Percentiles rank a stretch among this genome's conserved stretches.
phyloP scores from a whole-genome alignment of 1,140 invertebrate species.

The Drosophila teissieri region DNA sequence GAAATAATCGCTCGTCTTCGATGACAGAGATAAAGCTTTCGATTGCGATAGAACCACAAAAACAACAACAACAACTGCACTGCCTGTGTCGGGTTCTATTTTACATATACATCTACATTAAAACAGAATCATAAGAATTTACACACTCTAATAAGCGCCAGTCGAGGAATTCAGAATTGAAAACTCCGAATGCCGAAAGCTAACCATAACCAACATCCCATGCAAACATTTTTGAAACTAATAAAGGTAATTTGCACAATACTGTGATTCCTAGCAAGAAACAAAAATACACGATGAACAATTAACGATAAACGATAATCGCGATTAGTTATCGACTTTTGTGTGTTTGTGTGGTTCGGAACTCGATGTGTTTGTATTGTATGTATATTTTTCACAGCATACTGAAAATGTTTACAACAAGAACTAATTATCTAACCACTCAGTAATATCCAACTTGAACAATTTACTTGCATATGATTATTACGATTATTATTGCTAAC shows the following conservation, averaged over 20 bases:
- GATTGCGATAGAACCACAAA: conserved; percentile 19
- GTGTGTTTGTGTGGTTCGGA: conserved; percentile 27
- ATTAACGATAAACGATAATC: conserved; percentile 14
- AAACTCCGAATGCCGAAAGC: background rate
- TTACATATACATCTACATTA: conserved; percentile 21
- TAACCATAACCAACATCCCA: conserved; percentile 24
- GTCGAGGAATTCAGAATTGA: conserved; percentile 13
- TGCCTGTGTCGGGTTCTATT: conserved; percentile 69
- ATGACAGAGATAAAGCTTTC: background rate
- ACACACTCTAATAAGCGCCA: conserved; percentile 13
- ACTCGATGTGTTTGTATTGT: conserved; percentile 56
- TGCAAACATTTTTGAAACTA: conserved; percentile 31
- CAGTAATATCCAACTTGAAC: conserved; percentile 63
- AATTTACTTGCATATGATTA: conserved; percentile 53
- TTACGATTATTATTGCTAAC: conserved; percentile 51
- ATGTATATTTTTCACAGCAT: conserved; percentile 54
- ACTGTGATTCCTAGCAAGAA: conserved; percentile 69
- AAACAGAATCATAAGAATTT: conserved; percentile 24
- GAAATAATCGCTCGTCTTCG: conserved; percentile 35
- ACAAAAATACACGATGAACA: conserved; percentile 21
- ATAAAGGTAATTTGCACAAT: conserved; percentile 66
- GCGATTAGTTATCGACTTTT: conserved; percentile 16
- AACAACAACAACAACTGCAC: conserved; percentile 48
- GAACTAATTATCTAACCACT: conserved; percentile 57
- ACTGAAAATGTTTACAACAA: conserved; percentile 52